Base-by-base conservation (phyloP, 2,888 invertebrate genomes). In the Heteromyza rotundicornis region DNA sequence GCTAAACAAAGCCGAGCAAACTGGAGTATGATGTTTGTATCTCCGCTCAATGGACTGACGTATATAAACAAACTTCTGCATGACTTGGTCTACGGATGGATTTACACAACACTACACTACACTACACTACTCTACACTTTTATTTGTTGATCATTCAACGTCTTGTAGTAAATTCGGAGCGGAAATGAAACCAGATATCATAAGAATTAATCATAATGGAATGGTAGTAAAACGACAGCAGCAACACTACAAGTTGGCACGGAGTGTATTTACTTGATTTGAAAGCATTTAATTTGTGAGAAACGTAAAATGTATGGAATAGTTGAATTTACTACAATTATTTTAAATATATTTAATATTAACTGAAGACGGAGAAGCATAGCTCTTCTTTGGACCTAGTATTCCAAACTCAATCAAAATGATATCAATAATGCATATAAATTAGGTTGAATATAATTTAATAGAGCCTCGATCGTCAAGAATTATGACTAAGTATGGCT, bases 131-230 rank as follows among this genome's bases (percentile, higher is more conserved):
- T 14, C n/a, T 7, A 14, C 7, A 24, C 35, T 57, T 53, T 35
- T 50, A 60, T 23, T 64, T 40, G 65, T 47, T 19, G 57, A 2
- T 64, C 23, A n/a, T n/a, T n/a, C n/a, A n/a, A n/a, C n/a, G n/a
- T n/a, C n/a, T n/a, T n/a, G 32, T 55, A 36, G 36, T 40, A 66
- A n/a, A 70, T 69, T 63, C 68, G 72, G 78, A 79, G 72, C 79
- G 79, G 79, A 79, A 80, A 78, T 77, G 79, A 79, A 79, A 79
- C 79, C 77, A 80, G 79, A 79, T 79, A 79, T 80, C 76, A 70
- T 73, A 69, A 70, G 68, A 68, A 35, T 35, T 49, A 51, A 51
- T 16, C 8, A 62, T 32, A 17, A 16, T n/a, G n/a, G 32, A 14
- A 19, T 23, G 22, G n/a, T n/a, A n/a, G n/a, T n/a, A n/a, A n/a